phyloP scores from a whole-genome alignment of 1,140 invertebrate genomes.

The Venturia canescens region DNA sequence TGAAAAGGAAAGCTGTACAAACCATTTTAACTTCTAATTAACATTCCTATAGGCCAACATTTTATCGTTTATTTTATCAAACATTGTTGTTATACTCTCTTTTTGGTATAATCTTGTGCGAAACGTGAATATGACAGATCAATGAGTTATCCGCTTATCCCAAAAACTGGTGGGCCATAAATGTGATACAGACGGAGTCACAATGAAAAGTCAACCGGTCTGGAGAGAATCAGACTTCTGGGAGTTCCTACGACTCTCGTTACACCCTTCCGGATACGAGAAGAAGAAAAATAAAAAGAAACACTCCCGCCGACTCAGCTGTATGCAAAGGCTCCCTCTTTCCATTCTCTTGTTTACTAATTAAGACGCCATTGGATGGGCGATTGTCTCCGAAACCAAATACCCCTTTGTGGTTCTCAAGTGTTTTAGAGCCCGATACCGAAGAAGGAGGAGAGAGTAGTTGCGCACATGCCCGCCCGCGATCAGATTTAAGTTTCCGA shows the following conservation, averaged over 20 bases:
- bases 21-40: too few species aligned
- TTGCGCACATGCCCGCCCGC: conserved; percentile 40
- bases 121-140: neutral
- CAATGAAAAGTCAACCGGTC: conserved; percentile 32
- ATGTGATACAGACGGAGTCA: neutral
- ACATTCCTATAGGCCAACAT: too few species aligned
- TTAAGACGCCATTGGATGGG: conserved; percentile 63
- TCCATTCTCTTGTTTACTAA: conserved; percentile 61
- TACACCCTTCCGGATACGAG: neutral
- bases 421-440: conserved; percentile 46
- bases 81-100: too few species aligned
- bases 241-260: conserved; percentile 30
- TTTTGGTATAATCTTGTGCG: neutral
- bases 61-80: too few species aligned
- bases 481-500: conserved; percentile 58
- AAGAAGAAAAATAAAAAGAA: conserved; percentile 40
- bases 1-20: neutral
- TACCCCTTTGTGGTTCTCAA: conserved; percentile 58
- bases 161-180: neutral
- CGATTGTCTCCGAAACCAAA: conserved; percentile 65
- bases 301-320: conserved; percentile 48
- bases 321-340: conserved; percentile 47
- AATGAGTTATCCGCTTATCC: neutral
- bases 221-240: conserved; percentile 40
- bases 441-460: neutral